A percentile compares a stretch with the other conserved stretches of the same genome.
Evolutionary conservation across 2,797 vertebrate species (phyloP).

Genomic region (Toxotes lorentzi): DNA sequence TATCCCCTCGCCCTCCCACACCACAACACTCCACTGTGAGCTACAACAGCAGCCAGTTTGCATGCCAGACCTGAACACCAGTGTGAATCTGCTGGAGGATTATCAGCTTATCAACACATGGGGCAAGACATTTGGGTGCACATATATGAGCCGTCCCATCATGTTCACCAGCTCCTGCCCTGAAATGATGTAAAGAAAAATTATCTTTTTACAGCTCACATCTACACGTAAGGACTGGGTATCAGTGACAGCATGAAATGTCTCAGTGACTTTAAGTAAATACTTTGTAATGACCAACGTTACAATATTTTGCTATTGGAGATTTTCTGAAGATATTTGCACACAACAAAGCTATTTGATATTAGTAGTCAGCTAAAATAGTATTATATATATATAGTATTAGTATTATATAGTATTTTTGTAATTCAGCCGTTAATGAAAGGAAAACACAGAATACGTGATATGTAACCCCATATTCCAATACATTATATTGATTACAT

Average conservation of each 20-base stretch:
- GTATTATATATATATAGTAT: too few relatives aligned
- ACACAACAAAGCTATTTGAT: neutral
- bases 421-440: neutral
- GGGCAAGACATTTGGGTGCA: slow-evolving; percentile 61
- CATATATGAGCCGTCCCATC: slow-evolving; percentile 22
- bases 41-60: slow-evolving; percentile 71
- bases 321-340: neutral
- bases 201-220: neutral
- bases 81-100: slow-evolving; percentile 65
- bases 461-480: too few relatives aligned
- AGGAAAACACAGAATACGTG: neutral
- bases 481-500: neutral
- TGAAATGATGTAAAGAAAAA: slow-evolving; percentile 14
- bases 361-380: neutral
- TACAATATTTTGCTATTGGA: neutral
- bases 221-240: neutral
- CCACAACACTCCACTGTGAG: slow-evolving; percentile 65
- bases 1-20: slow-evolving; percentile 77
- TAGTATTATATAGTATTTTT: neutral
- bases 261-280: neutral
- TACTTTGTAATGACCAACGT: neutral
- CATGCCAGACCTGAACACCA: slow-evolving; percentile 71
- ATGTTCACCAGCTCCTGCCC: slow-evolving; percentile 25
- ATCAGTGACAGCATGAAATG: neutral
- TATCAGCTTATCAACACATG: slow-evolving; percentile 69